A percentile compares a stretch with the other conserved stretches of the same genome.
These are phyloP conservation scores for Gymnopithys bicolor DNA, from an alignment of 2,797 vertebrate genomes.

Conservation along the genomic window DNA sequence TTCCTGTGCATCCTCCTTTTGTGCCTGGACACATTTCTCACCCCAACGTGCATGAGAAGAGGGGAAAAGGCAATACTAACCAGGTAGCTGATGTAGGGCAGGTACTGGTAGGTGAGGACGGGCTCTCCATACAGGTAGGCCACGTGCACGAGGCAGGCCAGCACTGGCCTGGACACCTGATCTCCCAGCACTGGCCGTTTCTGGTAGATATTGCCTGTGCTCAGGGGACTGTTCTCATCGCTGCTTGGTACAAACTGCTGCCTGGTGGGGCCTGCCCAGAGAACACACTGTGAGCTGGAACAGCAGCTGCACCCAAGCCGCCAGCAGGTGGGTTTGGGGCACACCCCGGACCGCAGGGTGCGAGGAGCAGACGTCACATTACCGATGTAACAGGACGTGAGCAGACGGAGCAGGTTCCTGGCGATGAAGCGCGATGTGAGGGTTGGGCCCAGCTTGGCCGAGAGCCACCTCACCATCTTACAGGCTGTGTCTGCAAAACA, in stretches of 20 bases:
- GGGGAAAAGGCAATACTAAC: slow-evolving; percentile 75
- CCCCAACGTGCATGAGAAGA: fast-evolving
- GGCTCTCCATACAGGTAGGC: slow-evolving; percentile 96
- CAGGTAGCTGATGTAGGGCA: slow-evolving; percentile 97
- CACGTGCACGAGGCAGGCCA: slow-evolving; percentile 93
- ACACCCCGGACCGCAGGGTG: neutral
- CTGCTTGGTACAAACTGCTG: slow-evolving; percentile 87
- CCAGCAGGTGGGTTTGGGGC: neutral
- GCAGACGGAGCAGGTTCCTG: slow-evolving; percentile 91
- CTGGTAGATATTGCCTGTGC: slow-evolving; percentile 88
- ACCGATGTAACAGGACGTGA: slow-evolving; percentile 97
- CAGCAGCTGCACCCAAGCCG: neutral
- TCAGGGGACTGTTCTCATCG: slow-evolving; percentile 82
- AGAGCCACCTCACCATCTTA: slow-evolving; percentile 96
- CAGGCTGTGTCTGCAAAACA: slow-evolving; percentile 90
- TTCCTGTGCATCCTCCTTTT: neutral
- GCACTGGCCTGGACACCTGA: slow-evolving; percentile 88
- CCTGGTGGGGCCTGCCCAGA: slow-evolving; percentile 83
- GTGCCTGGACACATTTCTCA: neutral
- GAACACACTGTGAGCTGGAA: neutral
- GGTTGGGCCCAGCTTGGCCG: slow-evolving; percentile 94
- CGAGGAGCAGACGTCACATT: slow-evolving; percentile 74
- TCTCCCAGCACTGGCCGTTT: slow-evolving; percentile 91
- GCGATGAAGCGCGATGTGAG: slow-evolving; percentile 92
- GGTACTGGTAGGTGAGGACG: slow-evolving; percentile 96